Base-by-base conservation (phyloP, 2,888 invertebrate species). In the Arge pagana region DNA sequence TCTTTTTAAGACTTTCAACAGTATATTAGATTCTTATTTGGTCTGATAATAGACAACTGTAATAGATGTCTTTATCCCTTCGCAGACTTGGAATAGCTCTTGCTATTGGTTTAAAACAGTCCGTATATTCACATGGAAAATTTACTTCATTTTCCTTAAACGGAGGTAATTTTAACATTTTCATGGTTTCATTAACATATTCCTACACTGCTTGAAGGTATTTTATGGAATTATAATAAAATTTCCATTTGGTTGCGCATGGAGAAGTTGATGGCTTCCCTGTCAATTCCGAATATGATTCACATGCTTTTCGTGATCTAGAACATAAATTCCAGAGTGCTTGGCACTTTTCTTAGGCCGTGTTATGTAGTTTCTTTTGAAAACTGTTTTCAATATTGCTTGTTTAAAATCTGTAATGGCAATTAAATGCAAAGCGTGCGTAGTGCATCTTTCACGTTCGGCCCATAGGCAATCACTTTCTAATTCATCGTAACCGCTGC, bases 281-380 rank as follows among this genome's bases (percentile, higher is more conserved):
- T 36, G 41, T 53, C 24, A 41, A 18, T 19, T 53, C 50, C 28
- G 42, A 53, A 21, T 50, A 53, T 31, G 36, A 42, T 51, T 53
- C 53, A 26, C 50, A 42, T 31, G 53, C 53, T 42, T 53, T 51
- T 31, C 41, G 50, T 24, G 50, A 53, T 19, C 43, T 51, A n/a
- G 53, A 51, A 35, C 50, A 53, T 19, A 33, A 23, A 51, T 53
- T 51, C 50, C 53, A 53, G 13, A 53, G 15, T n/a, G 50, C 53
- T 39, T 52, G 53, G 28, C 53, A 53, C 28, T 52, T 53, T 39
- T 33, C 43, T 16, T 36, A 33, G 15, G 50, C 50, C 19, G 53
- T 42, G 28, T 53, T 31, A 42, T 42, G 42, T 6, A 52, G 35
- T 53, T 52, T 53, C 42, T 43, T 50, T 19, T 50, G 43, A 33